Evolutionary conservation across 2,797 vertebrate species (phyloP).

Genomic region (Sebastes minor): DNA sequence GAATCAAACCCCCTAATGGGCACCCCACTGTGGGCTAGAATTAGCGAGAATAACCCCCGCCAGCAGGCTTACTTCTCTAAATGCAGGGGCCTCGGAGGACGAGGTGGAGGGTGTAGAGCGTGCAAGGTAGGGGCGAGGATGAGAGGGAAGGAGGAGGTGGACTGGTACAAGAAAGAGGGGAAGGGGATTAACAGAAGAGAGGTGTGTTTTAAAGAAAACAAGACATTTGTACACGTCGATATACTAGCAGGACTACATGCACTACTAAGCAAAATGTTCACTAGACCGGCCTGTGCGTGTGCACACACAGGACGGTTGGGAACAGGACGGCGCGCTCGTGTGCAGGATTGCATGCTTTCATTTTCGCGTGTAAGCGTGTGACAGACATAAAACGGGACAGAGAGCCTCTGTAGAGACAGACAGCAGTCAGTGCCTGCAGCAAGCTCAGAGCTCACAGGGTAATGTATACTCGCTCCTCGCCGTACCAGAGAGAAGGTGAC

Average conservation of each 20-base stretch:
- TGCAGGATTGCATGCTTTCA: slow-evolving; percentile 59
- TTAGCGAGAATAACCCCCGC: slow-evolving; percentile 80
- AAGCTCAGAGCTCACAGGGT: slow-evolving; percentile 75
- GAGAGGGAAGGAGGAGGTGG: slow-evolving; percentile 26
- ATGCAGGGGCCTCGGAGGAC: slow-evolving; percentile 69
- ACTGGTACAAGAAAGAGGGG: slow-evolving; percentile 11
- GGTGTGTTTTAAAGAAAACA: slow-evolving; percentile 3
- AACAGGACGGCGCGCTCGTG: slow-evolving; percentile 11
- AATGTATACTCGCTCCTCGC: slow-evolving; percentile 72
- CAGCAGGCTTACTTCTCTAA: slow-evolving; percentile 81
- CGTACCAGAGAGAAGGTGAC: slow-evolving; percentile 78
- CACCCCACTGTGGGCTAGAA: slow-evolving; percentile 80
- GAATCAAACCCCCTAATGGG: slow-evolving; percentile 83
- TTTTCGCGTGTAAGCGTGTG: slow-evolving; percentile 59
- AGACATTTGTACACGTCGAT: slow-evolving; percentile 6
- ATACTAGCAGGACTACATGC: slow-evolving; percentile 32
- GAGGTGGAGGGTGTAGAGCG: slow-evolving; percentile 44
- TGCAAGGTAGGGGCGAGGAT: slow-evolving; percentile 11
- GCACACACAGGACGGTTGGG: not conserved
- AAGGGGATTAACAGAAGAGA: slow-evolving; percentile 11
- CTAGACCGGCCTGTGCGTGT: not conserved
- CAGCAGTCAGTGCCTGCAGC: slow-evolving; percentile 79
- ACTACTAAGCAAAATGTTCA: slow-evolving; percentile 5
- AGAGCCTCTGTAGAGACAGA: slow-evolving; percentile 70
- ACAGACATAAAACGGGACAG: slow-evolving; percentile 72